Conservation (phyloP, 2,888 invertebrate species). For the Oscheius sp. region DNA sequence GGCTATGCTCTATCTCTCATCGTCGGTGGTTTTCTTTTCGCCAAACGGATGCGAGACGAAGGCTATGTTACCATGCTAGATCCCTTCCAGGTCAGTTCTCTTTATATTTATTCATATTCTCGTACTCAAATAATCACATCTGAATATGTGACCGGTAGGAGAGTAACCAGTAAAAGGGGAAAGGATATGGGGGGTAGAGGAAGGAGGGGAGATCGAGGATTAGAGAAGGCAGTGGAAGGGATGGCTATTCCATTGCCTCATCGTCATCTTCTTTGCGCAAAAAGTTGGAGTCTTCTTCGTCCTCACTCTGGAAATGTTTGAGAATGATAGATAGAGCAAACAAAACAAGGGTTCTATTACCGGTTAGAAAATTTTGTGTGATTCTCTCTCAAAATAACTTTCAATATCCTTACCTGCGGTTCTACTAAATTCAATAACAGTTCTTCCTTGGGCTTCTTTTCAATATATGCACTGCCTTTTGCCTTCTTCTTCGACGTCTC, state of each 20-base stretch:
- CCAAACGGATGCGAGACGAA: constrained; percentile 94
- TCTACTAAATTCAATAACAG: neutral
- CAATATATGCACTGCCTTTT: constrained; percentile 6
- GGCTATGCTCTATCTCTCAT: constrained; percentile 95
- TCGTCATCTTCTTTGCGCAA: neutral
- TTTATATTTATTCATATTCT: neutral
- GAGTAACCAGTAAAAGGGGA: neutral
- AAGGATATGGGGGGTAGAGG: neutral
- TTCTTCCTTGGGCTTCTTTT: neutral
- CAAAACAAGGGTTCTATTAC: neutral
- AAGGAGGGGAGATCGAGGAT: neutral
- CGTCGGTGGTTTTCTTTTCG: constrained; percentile 93
- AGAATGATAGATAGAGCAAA: neutral
- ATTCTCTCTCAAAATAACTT: neutral
- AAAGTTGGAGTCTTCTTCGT: neutral
- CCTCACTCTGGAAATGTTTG: constrained; percentile 9
- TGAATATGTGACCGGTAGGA: constrained; percentile 14
- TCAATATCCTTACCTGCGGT: neutral
- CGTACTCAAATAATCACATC: constrained; percentile 4
- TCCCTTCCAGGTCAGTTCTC: constrained; percentile 78
- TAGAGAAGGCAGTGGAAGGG: neutral
- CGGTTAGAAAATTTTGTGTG: neutral
- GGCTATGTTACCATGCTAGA: constrained; percentile 95
- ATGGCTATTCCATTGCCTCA: neutral
- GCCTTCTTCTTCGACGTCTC: constrained; percentile 18